Evolutionary conservation across 1,140 invertebrate genomes (phyloP).

Genomic region (Drosophila fuyamai): DNA sequence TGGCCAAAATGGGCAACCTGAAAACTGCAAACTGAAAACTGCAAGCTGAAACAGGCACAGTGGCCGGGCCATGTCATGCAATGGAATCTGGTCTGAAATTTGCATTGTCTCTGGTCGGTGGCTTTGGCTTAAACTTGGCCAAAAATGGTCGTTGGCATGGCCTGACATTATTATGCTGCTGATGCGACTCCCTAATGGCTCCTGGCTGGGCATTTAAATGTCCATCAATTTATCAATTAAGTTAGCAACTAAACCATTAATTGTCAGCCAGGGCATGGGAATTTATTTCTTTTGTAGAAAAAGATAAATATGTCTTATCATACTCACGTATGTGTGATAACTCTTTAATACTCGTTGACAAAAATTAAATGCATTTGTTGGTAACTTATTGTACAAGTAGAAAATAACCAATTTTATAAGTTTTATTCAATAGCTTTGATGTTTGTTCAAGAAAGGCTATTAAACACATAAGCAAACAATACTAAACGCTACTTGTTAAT

Average conservation of each 20-base stretch:
- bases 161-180: conserved; percentile 68
- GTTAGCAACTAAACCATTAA: conserved; percentile 69
- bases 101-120: conserved; percentile 65
- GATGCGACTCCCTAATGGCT: conserved; percentile 64
- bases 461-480: neutral
- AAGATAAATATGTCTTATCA: neutral
- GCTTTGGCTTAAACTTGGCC: conserved; percentile 46
- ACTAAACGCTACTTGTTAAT: too few species aligned
- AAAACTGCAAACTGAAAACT: conserved; percentile 17
- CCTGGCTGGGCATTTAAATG: conserved; percentile 62
- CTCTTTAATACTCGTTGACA: too few species aligned
- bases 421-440: neutral
- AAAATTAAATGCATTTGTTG: neutral
- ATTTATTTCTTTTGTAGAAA: conserved; percentile 1
- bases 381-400: too few species aligned
- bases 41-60: conserved; percentile 19
- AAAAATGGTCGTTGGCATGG: conserved; percentile 68
- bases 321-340: neutral
- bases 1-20: conserved; percentile 57
- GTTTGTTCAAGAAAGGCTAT: neutral
- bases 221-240: conserved; percentile 78
- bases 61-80: conserved; percentile 50
- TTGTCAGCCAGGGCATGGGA: conserved; percentile 51
- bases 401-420: too few species aligned
- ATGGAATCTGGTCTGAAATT: conserved; percentile 79